Evolutionary conservation across 2,113 vertebrate genomes (phyloP), one percentile per base, ranked within the genome.

Genomic region (Anarrhichthys ocellatus): DNA sequence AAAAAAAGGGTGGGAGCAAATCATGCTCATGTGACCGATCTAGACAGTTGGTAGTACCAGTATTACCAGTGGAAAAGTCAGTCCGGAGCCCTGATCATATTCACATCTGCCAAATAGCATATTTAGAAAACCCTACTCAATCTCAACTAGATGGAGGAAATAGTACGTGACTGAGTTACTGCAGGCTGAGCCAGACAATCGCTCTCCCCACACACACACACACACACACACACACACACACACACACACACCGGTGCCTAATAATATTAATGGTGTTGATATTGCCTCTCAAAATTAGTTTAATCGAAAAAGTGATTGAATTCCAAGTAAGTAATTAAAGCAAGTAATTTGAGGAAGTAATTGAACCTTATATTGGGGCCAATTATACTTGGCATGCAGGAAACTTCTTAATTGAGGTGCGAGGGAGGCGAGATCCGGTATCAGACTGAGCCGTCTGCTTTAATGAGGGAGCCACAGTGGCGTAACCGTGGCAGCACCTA

Each of bases 261-360:
- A 84, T 82, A 50, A 69, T 76, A 83, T 86, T 89, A 82, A 87
- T 77, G 48, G 46, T 68, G 73, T 77, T 78, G 40, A 65, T 78
- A 66, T 20, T 82, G 71, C 10, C 24, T 50, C 14, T 85, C 68
- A 72, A 79, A 85, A 76, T 67, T 34, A 83, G 74, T 90, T 83
- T 86, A 86, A 90, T 88, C 74, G 80, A 83, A 84, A 87, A 84
- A 77, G 70, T 73, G 56, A 90, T 85, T 89, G 67, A 80, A 88
- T 77, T 89, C 88, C 78, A 79, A 84, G 65, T 76, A 84, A 83
- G 80, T 87, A 90, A 88, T 91, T 85, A 87, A 91, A 87, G 81
- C 44, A 56, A 87, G 86, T 88, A 81, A 91, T 93, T 90, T 88
- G 79, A 86, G 82, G 54, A 83, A 36, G 76, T 86, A 87, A 88